These are phyloP conservation scores for Masticophis lateralis DNA, from an alignment of 2,797 vertebrate genomes.

Conservation along the genomic window DNA sequence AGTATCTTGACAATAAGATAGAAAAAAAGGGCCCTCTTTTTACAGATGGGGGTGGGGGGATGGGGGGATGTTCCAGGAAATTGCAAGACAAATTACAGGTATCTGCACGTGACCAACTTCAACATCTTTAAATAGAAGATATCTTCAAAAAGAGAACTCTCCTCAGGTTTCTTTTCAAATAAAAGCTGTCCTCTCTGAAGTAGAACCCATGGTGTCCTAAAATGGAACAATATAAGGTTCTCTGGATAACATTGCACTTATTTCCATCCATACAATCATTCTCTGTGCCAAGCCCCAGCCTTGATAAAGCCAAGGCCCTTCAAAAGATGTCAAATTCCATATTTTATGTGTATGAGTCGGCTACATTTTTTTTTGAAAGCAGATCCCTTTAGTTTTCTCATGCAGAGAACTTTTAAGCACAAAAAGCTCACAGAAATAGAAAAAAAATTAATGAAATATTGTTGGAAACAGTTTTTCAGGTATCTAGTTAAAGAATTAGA, in stretches of 20 bases:
- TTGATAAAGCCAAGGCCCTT: background rate
- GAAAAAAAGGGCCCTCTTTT: background rate
- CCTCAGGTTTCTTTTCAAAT: background rate
- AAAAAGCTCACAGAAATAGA: background rate
- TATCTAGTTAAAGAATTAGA: background rate
- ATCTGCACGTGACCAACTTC: background rate
- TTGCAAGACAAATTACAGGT: background rate
- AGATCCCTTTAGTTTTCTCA: background rate
- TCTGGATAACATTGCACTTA: background rate
- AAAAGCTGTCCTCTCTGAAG: background rate
- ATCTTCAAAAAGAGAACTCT: background rate
- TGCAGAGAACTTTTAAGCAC: background rate
- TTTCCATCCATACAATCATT: background rate
- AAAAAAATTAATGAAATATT: background rate
- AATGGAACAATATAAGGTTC: background rate
- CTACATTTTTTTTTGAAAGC: background rate
- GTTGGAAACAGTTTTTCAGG: background rate
- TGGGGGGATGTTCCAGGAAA: background rate
- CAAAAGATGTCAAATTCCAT: background rate
- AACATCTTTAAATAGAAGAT: background rate
- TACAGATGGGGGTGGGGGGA: background rate
- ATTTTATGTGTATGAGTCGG: background rate
- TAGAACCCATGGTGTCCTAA: background rate
- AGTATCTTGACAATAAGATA: background rate
- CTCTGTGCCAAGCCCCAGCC: background rate